Conservation (phyloP, 2,113 vertebrate genomes). For the Genyomyrus donnyi region DNA sequence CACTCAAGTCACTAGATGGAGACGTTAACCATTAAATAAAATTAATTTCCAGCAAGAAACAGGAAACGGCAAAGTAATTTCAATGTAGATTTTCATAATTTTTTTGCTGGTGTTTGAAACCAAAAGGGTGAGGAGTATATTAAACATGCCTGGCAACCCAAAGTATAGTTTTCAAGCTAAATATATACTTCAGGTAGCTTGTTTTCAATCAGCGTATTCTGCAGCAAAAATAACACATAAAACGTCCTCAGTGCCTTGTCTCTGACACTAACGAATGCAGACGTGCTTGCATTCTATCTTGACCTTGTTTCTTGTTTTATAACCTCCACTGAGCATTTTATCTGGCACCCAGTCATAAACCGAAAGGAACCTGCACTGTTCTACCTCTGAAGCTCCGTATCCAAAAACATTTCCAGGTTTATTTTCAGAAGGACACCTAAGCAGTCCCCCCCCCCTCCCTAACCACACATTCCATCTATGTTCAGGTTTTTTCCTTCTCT, state of each 20-base stretch:
- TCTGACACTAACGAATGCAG: background rate
- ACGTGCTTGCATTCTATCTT: background rate
- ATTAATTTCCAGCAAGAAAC: background rate
- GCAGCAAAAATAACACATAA: background rate
- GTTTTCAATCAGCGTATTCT: background rate
- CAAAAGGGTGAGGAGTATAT: background rate
- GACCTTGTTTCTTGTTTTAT: constrained; percentile 2
- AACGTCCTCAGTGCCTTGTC: background rate
- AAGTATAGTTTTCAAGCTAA: background rate
- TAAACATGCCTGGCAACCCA: background rate
- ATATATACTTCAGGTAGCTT: background rate
- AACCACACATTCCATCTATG: constrained; percentile 18
- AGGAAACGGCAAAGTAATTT: background rate
- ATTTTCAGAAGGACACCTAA: constrained; percentile 14
- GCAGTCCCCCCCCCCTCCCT: background rate
- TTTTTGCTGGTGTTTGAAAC: background rate
- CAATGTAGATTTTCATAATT: background rate
- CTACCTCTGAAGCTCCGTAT: background rate
- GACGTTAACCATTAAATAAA: background rate
- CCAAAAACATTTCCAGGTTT: background rate
- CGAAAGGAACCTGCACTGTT: background rate
- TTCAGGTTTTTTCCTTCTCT: constrained; percentile 19
- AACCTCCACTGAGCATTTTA: background rate
- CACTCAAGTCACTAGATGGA: constrained; percentile 6
- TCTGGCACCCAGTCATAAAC: background rate